phyloP scores from a whole-genome alignment of 2,113 vertebrate species.

The Notarius lentiginosus region DNA sequence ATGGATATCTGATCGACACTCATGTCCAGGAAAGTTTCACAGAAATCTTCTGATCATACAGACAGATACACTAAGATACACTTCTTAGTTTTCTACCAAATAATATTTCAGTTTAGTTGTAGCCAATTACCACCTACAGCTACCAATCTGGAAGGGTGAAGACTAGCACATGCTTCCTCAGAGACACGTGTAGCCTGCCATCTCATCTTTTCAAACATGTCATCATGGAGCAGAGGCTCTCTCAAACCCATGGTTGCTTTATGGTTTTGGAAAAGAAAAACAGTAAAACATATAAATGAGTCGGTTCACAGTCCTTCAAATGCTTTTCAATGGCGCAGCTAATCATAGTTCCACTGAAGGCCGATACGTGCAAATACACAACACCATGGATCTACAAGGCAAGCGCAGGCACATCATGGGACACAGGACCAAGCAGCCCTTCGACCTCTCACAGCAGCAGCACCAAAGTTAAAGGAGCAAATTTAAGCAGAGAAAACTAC shows the following conservation, averaged over 20 bases:
- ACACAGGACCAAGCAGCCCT: background rate
- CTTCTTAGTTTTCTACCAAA: background rate
- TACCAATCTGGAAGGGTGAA: constrained; percentile 22
- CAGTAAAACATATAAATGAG: background rate
- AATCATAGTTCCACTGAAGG: background rate
- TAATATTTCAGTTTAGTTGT: background rate
- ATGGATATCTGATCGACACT: background rate
- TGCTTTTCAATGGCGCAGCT: background rate
- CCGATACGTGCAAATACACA: background rate
- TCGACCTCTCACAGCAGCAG: no score
- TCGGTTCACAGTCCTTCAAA: no score
- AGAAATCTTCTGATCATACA: background rate
- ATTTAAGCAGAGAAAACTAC: background rate
- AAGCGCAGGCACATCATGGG: background rate
- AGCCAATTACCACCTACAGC: constrained; percentile 11
- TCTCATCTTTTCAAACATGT: background rate
- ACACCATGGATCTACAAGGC: background rate
- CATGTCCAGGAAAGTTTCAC: background rate
- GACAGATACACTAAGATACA: background rate
- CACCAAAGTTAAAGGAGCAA: background rate
- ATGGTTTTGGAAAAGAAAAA: background rate
- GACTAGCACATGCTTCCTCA: constrained; percentile 5
- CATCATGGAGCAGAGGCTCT: background rate
- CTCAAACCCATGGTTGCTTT: background rate
- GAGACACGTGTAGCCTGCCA: background rate